Conservation (phyloP, 2,113 vertebrate genomes). For the Proterorhinus semilunaris region DNA sequence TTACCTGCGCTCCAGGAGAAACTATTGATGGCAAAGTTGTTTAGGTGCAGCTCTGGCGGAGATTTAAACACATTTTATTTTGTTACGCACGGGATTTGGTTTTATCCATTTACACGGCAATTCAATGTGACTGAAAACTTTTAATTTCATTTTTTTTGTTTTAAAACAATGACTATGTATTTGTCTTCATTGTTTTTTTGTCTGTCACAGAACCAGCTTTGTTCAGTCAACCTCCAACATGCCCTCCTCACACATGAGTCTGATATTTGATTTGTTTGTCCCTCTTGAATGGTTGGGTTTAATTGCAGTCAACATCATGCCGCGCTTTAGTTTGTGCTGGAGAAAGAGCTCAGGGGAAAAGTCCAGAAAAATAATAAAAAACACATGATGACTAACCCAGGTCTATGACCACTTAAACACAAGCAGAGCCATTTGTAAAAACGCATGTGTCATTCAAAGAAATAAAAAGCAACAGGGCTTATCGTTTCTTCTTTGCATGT, state of each 20-base stretch:
- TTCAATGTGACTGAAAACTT: not conserved
- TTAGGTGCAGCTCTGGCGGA: too few species aligned
- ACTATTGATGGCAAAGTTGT: too few species aligned
- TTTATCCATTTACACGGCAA: not conserved
- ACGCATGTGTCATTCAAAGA: too few species aligned
- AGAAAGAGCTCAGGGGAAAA: not conserved
- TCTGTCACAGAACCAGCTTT: conserved; percentile 1
- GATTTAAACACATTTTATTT: too few species aligned
- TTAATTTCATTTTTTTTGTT: not conserved
- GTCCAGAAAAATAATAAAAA: too few species aligned
- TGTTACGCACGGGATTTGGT: too few species aligned
- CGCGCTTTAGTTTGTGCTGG: not conserved
- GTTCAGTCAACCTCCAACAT: not conserved
- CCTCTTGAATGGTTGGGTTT: not conserved
- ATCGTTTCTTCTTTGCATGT: too few species aligned
- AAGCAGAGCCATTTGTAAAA: too few species aligned
- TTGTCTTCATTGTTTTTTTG: not conserved
- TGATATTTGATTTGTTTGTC: not conserved
- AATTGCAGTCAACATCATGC: not conserved
- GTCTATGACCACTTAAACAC: too few species aligned
- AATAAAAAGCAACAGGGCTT: too few species aligned
- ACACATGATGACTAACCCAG: too few species aligned
- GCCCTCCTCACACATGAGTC: not conserved
- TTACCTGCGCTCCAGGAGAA: too few species aligned
- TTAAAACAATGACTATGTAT: not conserved